Percentiles rank a stretch among this genome's conserved stretches.
These are phyloP conservation scores for Ataeniobius toweri DNA, from an alignment of 2,797 vertebrate species.

Conservation along the genomic window DNA sequence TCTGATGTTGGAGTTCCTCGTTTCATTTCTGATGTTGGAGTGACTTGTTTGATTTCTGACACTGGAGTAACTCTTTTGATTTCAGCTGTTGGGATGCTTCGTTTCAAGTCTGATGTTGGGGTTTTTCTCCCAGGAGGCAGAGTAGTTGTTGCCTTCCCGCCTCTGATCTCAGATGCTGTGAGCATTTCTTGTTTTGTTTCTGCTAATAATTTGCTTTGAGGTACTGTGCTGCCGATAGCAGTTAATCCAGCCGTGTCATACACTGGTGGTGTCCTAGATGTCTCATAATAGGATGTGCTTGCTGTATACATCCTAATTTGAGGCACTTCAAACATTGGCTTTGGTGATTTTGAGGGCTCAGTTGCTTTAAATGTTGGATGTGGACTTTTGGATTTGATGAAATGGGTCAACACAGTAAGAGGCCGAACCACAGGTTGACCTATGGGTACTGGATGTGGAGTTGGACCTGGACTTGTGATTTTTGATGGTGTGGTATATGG, in stretches of 20 bases:
- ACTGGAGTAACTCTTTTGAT: constrained; percentile 31
- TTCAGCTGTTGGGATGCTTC: constrained; percentile 49
- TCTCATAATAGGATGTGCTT: constrained; percentile 76
- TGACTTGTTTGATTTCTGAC: constrained; percentile 35
- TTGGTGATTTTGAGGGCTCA: constrained; percentile 74
- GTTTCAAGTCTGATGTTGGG: constrained; percentile 50
- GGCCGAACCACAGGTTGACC: constrained; percentile 50
- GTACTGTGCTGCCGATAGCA: constrained; percentile 62
- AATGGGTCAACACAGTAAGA: constrained; percentile 60
- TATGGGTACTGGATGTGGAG: constrained; percentile 33
- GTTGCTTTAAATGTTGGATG: constrained; percentile 76
- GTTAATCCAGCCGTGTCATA: constrained; percentile 71
- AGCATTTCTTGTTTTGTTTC: constrained; percentile 47
- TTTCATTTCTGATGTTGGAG: constrained; percentile 43
- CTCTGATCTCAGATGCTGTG: constrained; percentile 39
- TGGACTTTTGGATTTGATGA: constrained; percentile 70
- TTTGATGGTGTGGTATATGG: constrained; percentile 30
- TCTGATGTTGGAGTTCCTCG: constrained; percentile 38
- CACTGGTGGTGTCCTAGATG: constrained; percentile 70
- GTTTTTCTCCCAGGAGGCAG: constrained; percentile 44
- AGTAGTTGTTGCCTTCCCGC: constrained; percentile 41
- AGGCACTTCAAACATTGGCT: constrained; percentile 83
- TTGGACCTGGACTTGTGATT: constrained; percentile 39
- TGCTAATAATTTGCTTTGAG: constrained; percentile 59
- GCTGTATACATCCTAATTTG: constrained; percentile 83